These are phyloP conservation scores for Andrena cerasifolii DNA, from an alignment of 1,140 invertebrate genomes.

Conservation along the genomic window DNA sequence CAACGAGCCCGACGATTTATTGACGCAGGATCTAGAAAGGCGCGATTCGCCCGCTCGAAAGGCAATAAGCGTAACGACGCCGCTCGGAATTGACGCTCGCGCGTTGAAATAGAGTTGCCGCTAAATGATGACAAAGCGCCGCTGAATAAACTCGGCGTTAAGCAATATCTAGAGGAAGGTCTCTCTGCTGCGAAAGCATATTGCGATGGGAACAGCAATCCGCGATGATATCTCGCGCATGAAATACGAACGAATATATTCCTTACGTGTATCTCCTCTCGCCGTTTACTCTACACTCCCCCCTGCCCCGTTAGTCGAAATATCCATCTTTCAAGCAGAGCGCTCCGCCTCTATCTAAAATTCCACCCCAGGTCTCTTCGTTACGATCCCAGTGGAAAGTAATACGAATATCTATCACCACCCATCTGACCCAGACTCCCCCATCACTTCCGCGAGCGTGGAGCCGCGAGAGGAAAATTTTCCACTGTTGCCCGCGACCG, in stretches of 20 bases:
- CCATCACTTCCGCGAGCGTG: neutral
- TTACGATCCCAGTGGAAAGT: no score
- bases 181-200: neutral
- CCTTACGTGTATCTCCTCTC: neutral
- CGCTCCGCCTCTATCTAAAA: neutral
- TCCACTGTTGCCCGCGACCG: neutral
- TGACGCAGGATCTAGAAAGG: neutral
- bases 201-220: neutral
- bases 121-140: conserved; percentile 46
- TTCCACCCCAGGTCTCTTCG: no score
- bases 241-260: conserved; percentile 17
- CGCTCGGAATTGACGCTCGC: conserved; percentile 11
- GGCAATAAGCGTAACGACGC: no score
- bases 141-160: conserved; percentile 37
- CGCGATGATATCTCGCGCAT: neutral
- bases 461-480: conserved; percentile 26
- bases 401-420: no score
- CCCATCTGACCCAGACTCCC: no score
- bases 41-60: no score
- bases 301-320: neutral
- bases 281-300: neutral
- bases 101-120: neutral
- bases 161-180: conserved; percentile 31
- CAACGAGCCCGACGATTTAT: neutral
- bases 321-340: neutral